Evolutionary conservation across 2,113 vertebrate species (phyloP).

Genomic region (Stictonetta naevosa): DNA sequence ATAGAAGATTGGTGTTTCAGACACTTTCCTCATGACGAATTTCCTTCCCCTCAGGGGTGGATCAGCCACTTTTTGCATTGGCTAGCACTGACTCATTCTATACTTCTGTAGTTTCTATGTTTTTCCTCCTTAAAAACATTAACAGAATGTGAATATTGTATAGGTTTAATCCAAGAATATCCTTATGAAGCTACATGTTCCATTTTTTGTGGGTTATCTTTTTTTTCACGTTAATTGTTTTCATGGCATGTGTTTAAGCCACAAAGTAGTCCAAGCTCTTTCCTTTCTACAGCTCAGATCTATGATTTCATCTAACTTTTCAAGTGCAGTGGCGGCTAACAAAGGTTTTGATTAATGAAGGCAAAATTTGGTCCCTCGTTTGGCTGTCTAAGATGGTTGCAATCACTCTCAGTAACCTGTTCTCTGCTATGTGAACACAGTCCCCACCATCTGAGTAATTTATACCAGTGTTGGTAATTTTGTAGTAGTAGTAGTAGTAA

Average conservation of each 20-base stretch:
- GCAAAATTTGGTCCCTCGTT: not conserved
- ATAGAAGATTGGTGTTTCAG: not conserved
- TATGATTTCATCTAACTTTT: not conserved
- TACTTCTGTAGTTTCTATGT: not conserved
- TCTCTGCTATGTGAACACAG: not conserved
- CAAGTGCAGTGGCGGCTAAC: not conserved
- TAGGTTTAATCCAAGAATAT: not conserved
- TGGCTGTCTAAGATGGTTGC: not conserved
- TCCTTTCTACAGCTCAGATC: not conserved
- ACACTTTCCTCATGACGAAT: not conserved
- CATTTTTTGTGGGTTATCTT: not conserved
- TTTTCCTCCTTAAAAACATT: not conserved
- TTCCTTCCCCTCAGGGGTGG: not conserved
- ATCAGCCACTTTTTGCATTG: not conserved
- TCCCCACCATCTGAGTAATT: not conserved
- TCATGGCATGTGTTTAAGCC: not conserved
- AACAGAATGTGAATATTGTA: not conserved
- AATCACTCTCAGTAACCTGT: not conserved
- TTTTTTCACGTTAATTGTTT: not conserved
- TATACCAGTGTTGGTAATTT: not conserved
- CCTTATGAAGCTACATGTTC: not conserved
- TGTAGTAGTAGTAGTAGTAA: not conserved
- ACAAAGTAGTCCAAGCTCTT: not conserved
- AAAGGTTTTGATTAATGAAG: not conserved
- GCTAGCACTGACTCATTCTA: not conserved